phyloP scores from a whole-genome alignment of 2,888 invertebrate genomes.

The Diabrotica balteata region DNA sequence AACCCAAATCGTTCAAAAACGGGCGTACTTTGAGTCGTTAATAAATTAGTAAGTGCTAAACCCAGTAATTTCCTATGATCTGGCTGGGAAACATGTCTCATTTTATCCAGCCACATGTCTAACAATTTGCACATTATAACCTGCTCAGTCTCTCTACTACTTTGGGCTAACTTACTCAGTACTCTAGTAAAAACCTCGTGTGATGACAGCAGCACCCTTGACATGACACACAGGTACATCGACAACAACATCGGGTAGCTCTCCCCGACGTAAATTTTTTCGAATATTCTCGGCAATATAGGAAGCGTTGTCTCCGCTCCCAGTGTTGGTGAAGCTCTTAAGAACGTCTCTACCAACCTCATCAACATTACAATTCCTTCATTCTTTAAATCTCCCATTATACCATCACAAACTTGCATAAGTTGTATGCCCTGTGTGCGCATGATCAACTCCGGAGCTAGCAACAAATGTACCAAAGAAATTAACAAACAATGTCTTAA shows the following conservation, averaged over 20 bases:
- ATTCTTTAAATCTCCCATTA: constrained; percentile 79
- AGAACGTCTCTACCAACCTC: constrained; percentile 77
- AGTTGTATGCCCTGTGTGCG: constrained; percentile 74
- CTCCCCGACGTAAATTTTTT: constrained; percentile 71
- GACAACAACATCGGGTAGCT: constrained; percentile 78
- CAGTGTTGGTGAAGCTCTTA: constrained; percentile 76
- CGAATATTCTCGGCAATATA: constrained; percentile 68
- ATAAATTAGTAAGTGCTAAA: constrained; percentile 71
- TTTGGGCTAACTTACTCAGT: constrained; percentile 61
- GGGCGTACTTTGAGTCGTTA: constrained; percentile 73
- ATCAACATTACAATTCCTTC: constrained; percentile 78
- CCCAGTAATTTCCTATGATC: constrained; percentile 82
- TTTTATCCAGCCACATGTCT: constrained; percentile 80
- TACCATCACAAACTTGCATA: constrained; percentile 72
- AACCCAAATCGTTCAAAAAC: constrained; percentile 76
- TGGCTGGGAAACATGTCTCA: constrained; percentile 78
- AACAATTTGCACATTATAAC: constrained; percentile 75
- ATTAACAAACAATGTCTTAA: constrained; percentile 80
- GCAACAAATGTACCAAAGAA: constrained; percentile 80
- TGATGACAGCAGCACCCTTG: constrained; percentile 78
- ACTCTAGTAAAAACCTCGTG: constrained; percentile 71
- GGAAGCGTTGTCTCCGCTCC: constrained; percentile 77
- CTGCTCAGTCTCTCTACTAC: constrained; percentile 64
- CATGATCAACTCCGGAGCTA: constrained; percentile 81
- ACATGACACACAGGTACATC: constrained; percentile 78